Percentiles rank a stretch among this genome's conserved stretches.
phyloP scores from a whole-genome alignment of 2,888 invertebrate genomes.

The Oxyteleia sp. region DNA sequence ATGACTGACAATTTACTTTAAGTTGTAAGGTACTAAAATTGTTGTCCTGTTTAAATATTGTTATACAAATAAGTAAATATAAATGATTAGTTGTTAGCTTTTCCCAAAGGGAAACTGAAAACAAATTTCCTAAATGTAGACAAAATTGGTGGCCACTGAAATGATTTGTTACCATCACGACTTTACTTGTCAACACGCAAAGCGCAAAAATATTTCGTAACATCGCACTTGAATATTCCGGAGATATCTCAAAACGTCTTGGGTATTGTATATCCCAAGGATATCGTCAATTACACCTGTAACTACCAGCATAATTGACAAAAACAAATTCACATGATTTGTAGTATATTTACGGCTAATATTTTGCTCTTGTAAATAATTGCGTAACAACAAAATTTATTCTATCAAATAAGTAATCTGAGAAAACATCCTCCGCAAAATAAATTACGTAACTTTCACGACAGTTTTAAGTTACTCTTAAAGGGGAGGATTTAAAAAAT shows the following conservation, averaged over 20 bases:
- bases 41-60: no score
- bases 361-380: slow-evolving; percentile 32
- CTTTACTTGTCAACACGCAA: slow-evolving; percentile 49
- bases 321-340: slow-evolving; percentile 56
- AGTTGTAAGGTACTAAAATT: no score
- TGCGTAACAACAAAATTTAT: slow-evolving; percentile 39
- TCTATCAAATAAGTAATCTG: slow-evolving; percentile 20
- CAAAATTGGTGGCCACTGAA: slow-evolving; percentile 4
- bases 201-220: slow-evolving; percentile 40
- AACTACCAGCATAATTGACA: slow-evolving; percentile 46
- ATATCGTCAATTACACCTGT: slow-evolving; percentile 51
- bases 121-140: background rate
- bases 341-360: slow-evolving; percentile 42
- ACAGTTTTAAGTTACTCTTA: no score
- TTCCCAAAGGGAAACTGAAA: background rate
- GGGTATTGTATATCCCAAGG: slow-evolving; percentile 29
- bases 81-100: no score
- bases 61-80: no score
- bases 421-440: background rate
- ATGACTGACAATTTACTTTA: no score
- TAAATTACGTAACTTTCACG: no score
- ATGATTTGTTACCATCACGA: slow-evolving; percentile 39
- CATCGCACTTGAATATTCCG: slow-evolving; percentile 47
- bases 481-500: no score
- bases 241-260: slow-evolving; percentile 42